Evolutionary conservation across 2,797 vertebrate genomes (phyloP), one percentile per base, ranked within the genome.

Genomic region (Karalla daura): DNA sequence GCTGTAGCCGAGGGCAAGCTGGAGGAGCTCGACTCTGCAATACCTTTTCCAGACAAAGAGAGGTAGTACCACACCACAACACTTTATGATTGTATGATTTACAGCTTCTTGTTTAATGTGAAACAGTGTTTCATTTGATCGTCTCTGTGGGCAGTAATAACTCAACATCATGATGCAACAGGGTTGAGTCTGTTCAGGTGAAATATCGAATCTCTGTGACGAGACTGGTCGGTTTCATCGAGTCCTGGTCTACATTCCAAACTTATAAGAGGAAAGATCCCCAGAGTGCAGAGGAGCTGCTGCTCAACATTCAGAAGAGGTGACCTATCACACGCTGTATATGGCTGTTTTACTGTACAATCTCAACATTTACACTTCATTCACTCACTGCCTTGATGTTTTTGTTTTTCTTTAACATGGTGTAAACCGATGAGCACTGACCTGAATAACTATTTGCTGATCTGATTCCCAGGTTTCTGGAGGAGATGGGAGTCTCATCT

Each of bases 41-140:
- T 94, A 43, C 70, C 88, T 2, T 94, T 89, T 63, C 76, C 89
- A 44, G 91, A 93, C 1, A 94, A 93, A 85, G 71, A 91, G 40
- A 91, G 92, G 93, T 93, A 81, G 77, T 7, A n/a, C 10, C 18
- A 45, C 51, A 51, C n/a, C n/a, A n/a, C n/a, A n/a, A n/a, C n/a
- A 7, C 47, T 10, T 10, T 52, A 14, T 1, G 21, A 4, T 30
- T 10, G n/a, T 1, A 2, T 5, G 5, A 6, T 12, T 27, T 20
- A 14, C 10, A 14, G 14, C 25, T 17, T n/a, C 14, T 4, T 21
- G n/a, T n/a, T n/a, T n/a, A n/a, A n/a, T 4, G 21, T 36, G 5
- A 11, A 2, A 6, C 24, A n/a, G 21, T 20, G 7, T 15, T 46
- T 30, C 6, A 43, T 55, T 60, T 3, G 5, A 32, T 13, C 18